Evolutionary conservation across 1,140 invertebrate species (phyloP).

Genomic region (Drosophila yakuba): DNA sequence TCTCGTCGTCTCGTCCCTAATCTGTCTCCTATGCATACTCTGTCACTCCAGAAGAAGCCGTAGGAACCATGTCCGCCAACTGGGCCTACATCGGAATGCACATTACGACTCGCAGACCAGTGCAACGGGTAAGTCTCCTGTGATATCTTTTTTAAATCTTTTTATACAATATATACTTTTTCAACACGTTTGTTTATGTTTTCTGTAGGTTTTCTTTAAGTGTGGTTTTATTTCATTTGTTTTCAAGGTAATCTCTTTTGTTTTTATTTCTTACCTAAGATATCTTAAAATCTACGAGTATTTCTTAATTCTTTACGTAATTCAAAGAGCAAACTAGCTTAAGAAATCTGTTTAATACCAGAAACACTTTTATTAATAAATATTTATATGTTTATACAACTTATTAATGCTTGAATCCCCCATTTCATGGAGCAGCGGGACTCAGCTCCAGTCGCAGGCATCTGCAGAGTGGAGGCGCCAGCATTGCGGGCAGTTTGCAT

Average conservation of each 20-base stretch:
- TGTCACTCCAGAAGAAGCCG: conserved; percentile 85
- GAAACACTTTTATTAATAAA: too few species aligned
- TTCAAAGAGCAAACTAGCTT: too few species aligned
- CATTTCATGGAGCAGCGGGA: conserved; percentile 47
- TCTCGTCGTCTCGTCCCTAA: conserved; percentile 85
- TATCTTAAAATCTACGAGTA: neutral
- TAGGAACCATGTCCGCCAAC: conserved; percentile 80
- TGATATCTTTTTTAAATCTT: neutral
- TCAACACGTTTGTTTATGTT: conserved; percentile 7
- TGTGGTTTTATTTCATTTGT: conserved; percentile 34
- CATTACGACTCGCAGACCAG: conserved; percentile 84
- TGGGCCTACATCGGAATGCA: conserved; percentile 84
- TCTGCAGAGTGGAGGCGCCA: conserved; percentile 81
- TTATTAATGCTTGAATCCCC: neutral
- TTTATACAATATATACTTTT: neutral
- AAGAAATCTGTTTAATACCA: too few species aligned
- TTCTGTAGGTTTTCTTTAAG: conserved; percentile 67
- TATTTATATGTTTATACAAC: neutral
- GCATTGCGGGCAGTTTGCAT: conserved; percentile 83
- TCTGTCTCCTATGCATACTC: conserved; percentile 85
- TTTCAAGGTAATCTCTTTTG: conserved; percentile 47
- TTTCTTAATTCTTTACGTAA: too few species aligned
- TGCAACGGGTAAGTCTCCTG: conserved; percentile 72
- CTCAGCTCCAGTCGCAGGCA: conserved; percentile 84
- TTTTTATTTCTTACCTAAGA: neutral